Conservation (phyloP, 1,140 invertebrate species). For the Macrocentrus cingulum region DNA sequence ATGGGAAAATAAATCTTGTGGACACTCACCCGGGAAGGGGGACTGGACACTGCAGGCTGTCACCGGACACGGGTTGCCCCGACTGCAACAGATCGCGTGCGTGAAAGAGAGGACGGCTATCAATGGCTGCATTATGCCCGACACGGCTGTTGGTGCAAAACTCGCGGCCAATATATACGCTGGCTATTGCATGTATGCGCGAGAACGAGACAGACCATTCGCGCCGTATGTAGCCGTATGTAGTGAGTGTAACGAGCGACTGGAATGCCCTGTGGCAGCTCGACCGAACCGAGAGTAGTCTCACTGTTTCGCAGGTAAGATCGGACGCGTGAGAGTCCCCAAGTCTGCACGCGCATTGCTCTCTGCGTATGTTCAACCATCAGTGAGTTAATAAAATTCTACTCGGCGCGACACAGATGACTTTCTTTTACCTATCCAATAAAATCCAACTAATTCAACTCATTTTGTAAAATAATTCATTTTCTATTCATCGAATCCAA, state of each 20-base stretch:
- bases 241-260: slow-evolving; percentile 7
- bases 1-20: slow-evolving; percentile 58
- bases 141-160: slow-evolving; percentile 43
- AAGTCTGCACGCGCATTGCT: neutral
- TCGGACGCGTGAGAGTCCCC: slow-evolving; percentile 10
- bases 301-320: neutral
- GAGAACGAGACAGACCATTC: too few relatives aligned
- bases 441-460: too few relatives aligned
- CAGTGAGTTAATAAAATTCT: neutral
- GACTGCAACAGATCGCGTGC: slow-evolving; percentile 55
- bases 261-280: slow-evolving; percentile 10
- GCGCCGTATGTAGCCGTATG: neutral
- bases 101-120: slow-evolving; percentile 56
- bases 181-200: slow-evolving; percentile 25
- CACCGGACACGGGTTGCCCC: slow-evolving; percentile 55
- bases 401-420: neutral
- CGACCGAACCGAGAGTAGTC: neutral
- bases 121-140: slow-evolving; percentile 55
- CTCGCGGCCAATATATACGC: neutral
- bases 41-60: slow-evolving; percentile 57
- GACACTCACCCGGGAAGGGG: slow-evolving; percentile 48
- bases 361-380: neutral
- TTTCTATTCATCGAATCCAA: too few relatives aligned
- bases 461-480: too few relatives aligned
- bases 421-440: neutral